phyloP scores from a whole-genome alignment of 2,888 invertebrate species.

The Eristalis tenax region DNA sequence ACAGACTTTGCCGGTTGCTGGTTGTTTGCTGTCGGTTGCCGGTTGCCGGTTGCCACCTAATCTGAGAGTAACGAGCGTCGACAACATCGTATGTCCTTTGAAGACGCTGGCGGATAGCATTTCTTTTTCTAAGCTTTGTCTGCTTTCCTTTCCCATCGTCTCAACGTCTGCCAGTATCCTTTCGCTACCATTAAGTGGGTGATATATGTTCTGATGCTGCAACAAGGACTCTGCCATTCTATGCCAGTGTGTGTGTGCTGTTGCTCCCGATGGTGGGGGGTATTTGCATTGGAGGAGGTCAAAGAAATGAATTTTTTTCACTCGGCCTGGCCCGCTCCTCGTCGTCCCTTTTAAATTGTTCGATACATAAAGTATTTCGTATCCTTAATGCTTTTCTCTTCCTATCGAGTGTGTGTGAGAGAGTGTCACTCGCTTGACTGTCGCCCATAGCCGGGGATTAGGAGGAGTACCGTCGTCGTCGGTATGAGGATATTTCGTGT shows the following conservation, averaged over 20 bases:
- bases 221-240: slow-evolving; percentile 16
- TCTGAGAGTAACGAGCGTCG: slow-evolving; percentile 36
- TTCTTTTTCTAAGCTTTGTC: slow-evolving; percentile 28
- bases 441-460: slow-evolving; percentile 32
- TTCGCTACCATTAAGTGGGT: slow-evolving; percentile 69
- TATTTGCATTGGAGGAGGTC: slow-evolving; percentile 70
- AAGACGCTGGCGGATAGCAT: not conserved
- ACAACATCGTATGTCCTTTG: slow-evolving; percentile 64
- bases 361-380: slow-evolving; percentile 54
- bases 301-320: slow-evolving; percentile 39
- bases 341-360: slow-evolving; percentile 64
- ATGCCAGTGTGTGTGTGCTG: no score
- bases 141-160: not conserved
- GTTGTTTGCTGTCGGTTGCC: not conserved
- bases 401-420: slow-evolving; percentile 11
- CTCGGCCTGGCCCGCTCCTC: not conserved
- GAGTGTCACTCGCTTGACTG: not conserved
- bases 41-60: slow-evolving; percentile 40
- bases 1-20: slow-evolving; percentile 1
- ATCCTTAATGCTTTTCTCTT: slow-evolving; percentile 52
- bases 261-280: not conserved
- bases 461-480: not conserved
- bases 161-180: slow-evolving; percentile 54
- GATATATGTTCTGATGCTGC: slow-evolving; percentile 65
- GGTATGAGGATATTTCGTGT: slow-evolving; percentile 53